Conservation (phyloP, 2,888 invertebrate genomes). For the Diarsia mendica region DNA sequence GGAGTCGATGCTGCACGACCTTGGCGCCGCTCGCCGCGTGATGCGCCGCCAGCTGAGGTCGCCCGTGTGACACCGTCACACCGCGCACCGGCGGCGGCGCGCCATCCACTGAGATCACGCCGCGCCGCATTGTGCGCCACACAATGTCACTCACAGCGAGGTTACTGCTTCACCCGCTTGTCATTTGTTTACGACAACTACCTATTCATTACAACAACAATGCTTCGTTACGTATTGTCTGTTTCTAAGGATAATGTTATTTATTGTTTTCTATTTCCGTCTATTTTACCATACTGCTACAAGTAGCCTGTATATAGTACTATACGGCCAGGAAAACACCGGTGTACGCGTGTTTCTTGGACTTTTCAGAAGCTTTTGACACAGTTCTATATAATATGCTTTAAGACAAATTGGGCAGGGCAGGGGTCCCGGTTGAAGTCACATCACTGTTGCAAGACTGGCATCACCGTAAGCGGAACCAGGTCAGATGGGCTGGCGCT, state of each 20-base stretch:
- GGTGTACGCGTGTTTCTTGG: too few relatives aligned
- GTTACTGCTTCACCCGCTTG: slow-evolving; percentile 20
- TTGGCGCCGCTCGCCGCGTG: slow-evolving; percentile 43
- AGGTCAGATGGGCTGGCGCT: too few relatives aligned
- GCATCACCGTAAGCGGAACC: too few relatives aligned
- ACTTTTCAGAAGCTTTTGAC: too few relatives aligned
- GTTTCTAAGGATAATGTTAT: slow-evolving; percentile 22
- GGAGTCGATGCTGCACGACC: slow-evolving; percentile 26
- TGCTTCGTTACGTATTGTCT: slow-evolving; percentile 27
- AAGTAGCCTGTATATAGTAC: not conserved
- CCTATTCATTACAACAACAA: slow-evolving; percentile 31
- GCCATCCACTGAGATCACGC: slow-evolving; percentile 13
- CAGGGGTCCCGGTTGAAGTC: too few relatives aligned
- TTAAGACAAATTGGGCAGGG: too few relatives aligned
- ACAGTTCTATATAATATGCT: too few relatives aligned
- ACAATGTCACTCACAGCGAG: slow-evolving; percentile 31
- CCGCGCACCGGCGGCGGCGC: not conserved
- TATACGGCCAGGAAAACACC: too few relatives aligned
- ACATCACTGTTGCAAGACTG: too few relatives aligned
- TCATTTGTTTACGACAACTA: slow-evolving; percentile 15
- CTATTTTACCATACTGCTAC: slow-evolving; percentile 13
- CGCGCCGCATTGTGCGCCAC: slow-evolving; percentile 20
- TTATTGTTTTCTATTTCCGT: slow-evolving; percentile 28
- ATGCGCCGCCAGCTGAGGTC: not conserved
- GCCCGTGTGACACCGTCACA: not conserved